Conservation (phyloP, 2,888 invertebrate genomes). For the Achlya flavicornis region DNA sequence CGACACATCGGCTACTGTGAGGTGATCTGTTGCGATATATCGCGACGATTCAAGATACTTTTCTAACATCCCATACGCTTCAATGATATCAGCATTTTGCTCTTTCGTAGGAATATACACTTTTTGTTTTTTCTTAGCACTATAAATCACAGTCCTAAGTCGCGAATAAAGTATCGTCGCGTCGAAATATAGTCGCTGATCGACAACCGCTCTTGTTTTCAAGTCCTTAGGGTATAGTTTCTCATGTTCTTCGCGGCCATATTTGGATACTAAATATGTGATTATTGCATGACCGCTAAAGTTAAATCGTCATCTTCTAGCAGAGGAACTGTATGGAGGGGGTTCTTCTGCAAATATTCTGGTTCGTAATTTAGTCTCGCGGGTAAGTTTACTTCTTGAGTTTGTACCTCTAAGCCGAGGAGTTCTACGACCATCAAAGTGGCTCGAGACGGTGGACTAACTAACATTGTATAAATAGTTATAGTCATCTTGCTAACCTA, state of each 20-base stretch:
- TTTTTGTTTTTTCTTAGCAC: slow-evolving; percentile 30
- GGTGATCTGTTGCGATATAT: slow-evolving; percentile 43
- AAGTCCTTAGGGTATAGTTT: slow-evolving; percentile 48
- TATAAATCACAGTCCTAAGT: slow-evolving; percentile 39
- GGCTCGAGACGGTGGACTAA: slow-evolving; percentile 52
- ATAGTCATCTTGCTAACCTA: slow-evolving; percentile 28
- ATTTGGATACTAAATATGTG: slow-evolving; percentile 50
- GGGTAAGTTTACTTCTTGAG: slow-evolving; percentile 44
- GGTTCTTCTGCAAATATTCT: slow-evolving; percentile 52
- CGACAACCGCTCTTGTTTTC: slow-evolving; percentile 39
- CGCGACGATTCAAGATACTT: slow-evolving; percentile 41
- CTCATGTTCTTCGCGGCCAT: slow-evolving; percentile 32
- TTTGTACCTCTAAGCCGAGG: slow-evolving; percentile 41
- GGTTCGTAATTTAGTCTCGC: slow-evolving; percentile 42
- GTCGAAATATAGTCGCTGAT: slow-evolving; percentile 53
- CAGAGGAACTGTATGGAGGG: slow-evolving; percentile 54
- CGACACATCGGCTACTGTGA: slow-evolving; percentile 56
- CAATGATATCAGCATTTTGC: slow-evolving; percentile 40
- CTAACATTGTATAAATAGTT: slow-evolving; percentile 40
- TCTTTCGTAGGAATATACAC: slow-evolving; percentile 24
- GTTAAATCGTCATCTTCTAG: slow-evolving; percentile 51
- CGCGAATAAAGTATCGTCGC: slow-evolving; percentile 51
- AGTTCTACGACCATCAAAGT: slow-evolving; percentile 45
- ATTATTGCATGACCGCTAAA: slow-evolving; percentile 51
- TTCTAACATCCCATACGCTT: slow-evolving; percentile 50